Evolutionary conservation across 1,140 invertebrate species (phyloP), one percentile per base, ranked within the genome.

Genomic region (Drosophila elegans): DNA sequence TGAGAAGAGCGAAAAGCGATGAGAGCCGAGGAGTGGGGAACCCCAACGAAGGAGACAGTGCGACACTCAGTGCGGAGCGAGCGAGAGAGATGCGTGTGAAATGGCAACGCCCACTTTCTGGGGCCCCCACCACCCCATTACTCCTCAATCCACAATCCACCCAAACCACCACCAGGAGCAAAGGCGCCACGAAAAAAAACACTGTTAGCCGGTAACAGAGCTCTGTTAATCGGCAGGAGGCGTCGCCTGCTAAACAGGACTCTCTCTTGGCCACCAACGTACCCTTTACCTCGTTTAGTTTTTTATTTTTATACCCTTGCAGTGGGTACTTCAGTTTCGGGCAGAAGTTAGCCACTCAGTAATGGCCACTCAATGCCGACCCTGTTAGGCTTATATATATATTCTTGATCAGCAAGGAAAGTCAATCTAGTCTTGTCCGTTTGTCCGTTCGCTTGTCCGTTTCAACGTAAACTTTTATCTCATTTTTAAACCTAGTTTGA

Each of bases 51-150:
- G 25, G 45, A 44, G 59, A 13, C 56, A 27, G 13, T 42, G 66
- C 46, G 46, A 45, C 45, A 53, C 9, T 12, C 56, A 27, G 13
- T 42, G 66, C 46, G 46, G 52, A 49, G 57, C 9, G 62, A 74
- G 66, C 34, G 66, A 73, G 82, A 86, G 82, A 67, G 72, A 52
- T 45, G 57, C 55, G 63, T 73, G 67, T 25, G 36, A 72, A 81
- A 78, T 41, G 82, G 72, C 77, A 63, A 85, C 82, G 82, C 82
- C 82, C 82, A 64, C 73, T 83, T 78, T 73, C 62, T 64, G 67
- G 52, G 71, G 48, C 64, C 55, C 55, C 60, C 60, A 63, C 16
- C 48, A 38, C 32, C 49, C 27, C 41, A 38, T 3, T 1, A 12
- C 9, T 9, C 12, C 36, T 3, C 29, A 16, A 32, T 3, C 32